phyloP scores from a whole-genome alignment of 1,140 invertebrate genomes.

The Lepidostoma basale region DNA sequence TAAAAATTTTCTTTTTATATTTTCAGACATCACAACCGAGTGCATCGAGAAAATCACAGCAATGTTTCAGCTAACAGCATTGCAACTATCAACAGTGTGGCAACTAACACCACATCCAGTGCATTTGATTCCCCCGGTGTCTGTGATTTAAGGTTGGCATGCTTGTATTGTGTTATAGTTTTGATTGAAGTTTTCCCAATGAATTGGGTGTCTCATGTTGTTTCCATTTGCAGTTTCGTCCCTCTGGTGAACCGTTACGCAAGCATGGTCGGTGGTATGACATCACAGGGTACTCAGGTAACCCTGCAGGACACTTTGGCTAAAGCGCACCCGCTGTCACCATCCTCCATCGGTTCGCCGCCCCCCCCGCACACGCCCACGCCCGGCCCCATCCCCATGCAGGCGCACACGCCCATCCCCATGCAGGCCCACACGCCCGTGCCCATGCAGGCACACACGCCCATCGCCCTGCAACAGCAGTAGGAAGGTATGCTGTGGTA shows the following conservation, averaged over 20 bases:
- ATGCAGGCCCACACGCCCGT: conserved; percentile 1
- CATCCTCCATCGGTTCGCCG: conserved; percentile 58
- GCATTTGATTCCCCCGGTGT: conserved; percentile 58
- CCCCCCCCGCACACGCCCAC: conserved; percentile 50
- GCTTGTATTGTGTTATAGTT: too few species aligned
- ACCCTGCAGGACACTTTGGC: conserved; percentile 56
- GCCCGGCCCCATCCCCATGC: background rate
- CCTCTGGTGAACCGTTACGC: conserved; percentile 59
- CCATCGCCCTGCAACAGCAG: conserved; percentile 21
- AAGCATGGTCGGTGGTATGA: conserved; percentile 49
- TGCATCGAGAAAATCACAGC: conserved; percentile 67
- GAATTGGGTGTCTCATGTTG: background rate
- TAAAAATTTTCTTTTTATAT: background rate
- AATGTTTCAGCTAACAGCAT: conserved; percentile 60
- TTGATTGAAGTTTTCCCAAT: background rate
- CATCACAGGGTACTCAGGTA: conserved; percentile 60
- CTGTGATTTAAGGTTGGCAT: conserved; percentile 57
- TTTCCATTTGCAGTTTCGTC: conserved; percentile 54
- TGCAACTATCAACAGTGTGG: conserved; percentile 55
- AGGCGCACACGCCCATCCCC: background rate
- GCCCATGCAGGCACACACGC: background rate
- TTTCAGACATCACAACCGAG: conserved; percentile 68
- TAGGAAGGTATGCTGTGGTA: background rate
- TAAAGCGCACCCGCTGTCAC: conserved; percentile 56
- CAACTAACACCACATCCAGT: conserved; percentile 54